Conservation (phyloP, 1,140 invertebrate genomes). For the Solenopsis fugax region DNA sequence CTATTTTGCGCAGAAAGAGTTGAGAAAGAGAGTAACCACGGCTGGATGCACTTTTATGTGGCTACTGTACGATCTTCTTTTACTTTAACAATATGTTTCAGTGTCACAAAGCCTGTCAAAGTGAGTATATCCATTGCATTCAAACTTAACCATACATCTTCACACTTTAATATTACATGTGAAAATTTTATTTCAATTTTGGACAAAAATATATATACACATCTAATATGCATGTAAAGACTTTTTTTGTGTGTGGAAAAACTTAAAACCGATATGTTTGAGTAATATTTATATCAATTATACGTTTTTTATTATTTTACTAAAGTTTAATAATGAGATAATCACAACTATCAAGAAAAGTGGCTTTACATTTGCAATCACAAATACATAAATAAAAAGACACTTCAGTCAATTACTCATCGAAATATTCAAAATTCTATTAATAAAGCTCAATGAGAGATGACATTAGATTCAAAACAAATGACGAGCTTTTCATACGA, state of each 20-base stretch:
- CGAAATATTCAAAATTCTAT: too few species aligned
- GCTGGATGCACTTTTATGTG: constrained; percentile 44
- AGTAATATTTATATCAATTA: not conserved
- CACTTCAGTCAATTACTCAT: too few species aligned
- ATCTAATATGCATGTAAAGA: not conserved
- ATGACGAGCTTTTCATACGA: too few species aligned
- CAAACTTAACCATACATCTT: not conserved
- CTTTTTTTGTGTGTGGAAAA: too few species aligned
- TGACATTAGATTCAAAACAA: too few species aligned
- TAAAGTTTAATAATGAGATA: not conserved
- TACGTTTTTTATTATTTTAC: not conserved
- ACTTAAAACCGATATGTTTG: not conserved
- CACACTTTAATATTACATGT: not conserved
- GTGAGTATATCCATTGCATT: constrained; percentile 1
- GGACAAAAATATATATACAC: not conserved
- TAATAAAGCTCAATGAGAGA: too few species aligned
- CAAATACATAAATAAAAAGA: too few species aligned
- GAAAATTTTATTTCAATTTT: constrained; percentile 17
- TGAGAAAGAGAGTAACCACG: constrained; percentile 32
- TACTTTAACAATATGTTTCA: constrained; percentile 52
- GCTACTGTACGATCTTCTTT: constrained; percentile 41
- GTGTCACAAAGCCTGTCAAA: constrained; percentile 45
- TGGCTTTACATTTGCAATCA: too few species aligned
- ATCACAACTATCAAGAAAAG: too few species aligned
- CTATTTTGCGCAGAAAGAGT: constrained; percentile 49